These are phyloP conservation scores for Plecturocebus donacophilus DNA, from an alignment of 2,113 vertebrate genomes.

Conservation along the genomic window DNA sequence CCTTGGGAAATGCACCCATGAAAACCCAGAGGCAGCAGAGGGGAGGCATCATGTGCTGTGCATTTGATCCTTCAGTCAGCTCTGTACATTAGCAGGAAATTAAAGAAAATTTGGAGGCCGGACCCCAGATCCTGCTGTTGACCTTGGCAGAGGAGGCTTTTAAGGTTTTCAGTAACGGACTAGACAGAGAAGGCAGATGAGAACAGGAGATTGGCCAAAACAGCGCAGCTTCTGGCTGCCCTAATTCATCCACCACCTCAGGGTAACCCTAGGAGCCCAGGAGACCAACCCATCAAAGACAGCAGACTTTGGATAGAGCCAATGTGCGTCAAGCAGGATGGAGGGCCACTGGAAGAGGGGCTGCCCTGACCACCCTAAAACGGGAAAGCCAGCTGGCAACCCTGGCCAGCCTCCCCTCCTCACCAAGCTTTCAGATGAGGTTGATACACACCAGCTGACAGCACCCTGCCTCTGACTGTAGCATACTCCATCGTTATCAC, in stretches of 20 bases:
- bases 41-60: not conserved
- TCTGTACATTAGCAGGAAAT: not conserved
- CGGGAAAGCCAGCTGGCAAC: not conserved
- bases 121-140: not conserved
- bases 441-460: not conserved
- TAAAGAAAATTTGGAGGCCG: not conserved
- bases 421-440: not conserved
- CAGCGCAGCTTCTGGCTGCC: not conserved
- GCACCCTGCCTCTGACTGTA: not conserved
- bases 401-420: not conserved
- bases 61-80: not conserved
- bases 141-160: not conserved
- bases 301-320: not conserved
- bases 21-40: not conserved
- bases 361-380: no score
- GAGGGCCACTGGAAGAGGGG: not conserved
- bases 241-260: not conserved
- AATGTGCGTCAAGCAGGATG: not conserved
- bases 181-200: not conserved
- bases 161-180: not conserved
- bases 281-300: not conserved
- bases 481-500: not conserved
- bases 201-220: not conserved
- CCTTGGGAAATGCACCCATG: not conserved
- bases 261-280: not conserved